A percentile compares a stretch with the other conserved stretches of the same genome.
Evolutionary conservation across 2,113 vertebrate species (phyloP).

Genomic region (Emydocephalus ijimae): DNA sequence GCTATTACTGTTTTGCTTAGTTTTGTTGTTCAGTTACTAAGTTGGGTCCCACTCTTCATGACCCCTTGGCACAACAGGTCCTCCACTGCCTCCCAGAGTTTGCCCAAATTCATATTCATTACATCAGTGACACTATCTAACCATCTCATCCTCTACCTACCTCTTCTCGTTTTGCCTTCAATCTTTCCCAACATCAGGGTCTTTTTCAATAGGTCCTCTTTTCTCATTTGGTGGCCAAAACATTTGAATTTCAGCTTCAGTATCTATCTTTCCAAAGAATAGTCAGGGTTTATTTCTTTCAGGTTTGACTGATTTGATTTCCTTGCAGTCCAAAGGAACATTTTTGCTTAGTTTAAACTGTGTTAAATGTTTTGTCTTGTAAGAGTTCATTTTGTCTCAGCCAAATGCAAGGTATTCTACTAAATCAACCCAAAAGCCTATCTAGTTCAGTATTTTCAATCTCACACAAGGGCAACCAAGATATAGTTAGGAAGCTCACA

Average conservation of each 20-base stretch:
- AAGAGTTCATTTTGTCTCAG: constrained; percentile 20
- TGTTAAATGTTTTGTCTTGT: constrained; percentile 42
- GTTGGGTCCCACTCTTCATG: not conserved
- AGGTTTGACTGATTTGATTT: not conserved
- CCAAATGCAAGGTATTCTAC: not conserved
- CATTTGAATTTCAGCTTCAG: not conserved
- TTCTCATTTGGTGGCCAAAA: not conserved
- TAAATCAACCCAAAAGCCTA: not conserved
- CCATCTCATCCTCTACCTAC: not conserved
- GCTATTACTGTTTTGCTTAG: constrained; percentile 8
- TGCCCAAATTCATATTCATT: not conserved
- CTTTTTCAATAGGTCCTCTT: not conserved
- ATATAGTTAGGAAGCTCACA: not conserved
- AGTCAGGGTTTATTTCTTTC: not conserved
- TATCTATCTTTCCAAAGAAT: not conserved
- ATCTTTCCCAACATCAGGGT: not conserved
- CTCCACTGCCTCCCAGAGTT: not conserved
- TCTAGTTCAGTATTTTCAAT: not conserved
- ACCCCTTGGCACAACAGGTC: not conserved
- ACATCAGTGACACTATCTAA: not conserved
- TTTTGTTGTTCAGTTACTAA: not conserved
- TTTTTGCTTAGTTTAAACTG: constrained; percentile 15
- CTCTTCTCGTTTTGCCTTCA: not conserved
- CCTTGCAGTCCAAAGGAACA: not conserved
- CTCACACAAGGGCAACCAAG: not conserved